Conservation (phyloP, 2,113 vertebrate genomes). For the Chauna torquata region DNA sequence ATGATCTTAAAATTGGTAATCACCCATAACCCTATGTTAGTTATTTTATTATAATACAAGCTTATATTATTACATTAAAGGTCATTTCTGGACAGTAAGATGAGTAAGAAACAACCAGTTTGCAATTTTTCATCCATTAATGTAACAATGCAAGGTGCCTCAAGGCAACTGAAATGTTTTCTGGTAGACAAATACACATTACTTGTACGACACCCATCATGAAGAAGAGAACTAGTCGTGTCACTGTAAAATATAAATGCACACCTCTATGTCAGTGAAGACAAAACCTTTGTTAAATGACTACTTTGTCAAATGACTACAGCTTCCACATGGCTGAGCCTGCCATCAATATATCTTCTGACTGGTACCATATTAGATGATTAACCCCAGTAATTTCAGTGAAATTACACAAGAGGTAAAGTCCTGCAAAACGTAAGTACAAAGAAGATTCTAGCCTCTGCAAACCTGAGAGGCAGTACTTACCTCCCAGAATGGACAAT, state of each 20-base stretch:
- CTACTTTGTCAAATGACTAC: neutral
- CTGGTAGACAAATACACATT: neutral
- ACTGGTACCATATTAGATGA: neutral
- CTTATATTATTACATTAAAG: neutral
- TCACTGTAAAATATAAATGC: neutral
- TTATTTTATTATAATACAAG: neutral
- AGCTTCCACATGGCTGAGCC: conserved; percentile 21
- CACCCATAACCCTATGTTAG: neutral
- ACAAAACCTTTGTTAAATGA: neutral
- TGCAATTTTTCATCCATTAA: conserved; percentile 14
- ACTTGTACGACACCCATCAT: neutral
- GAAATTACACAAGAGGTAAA: neutral
- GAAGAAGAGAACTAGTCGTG: neutral
- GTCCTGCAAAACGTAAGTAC: neutral
- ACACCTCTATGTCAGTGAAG: neutral
- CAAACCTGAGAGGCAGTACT: neutral
- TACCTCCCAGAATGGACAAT: neutral
- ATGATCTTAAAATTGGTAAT: neutral
- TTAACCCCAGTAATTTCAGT: conserved; percentile 17
- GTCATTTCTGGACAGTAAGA: neutral
- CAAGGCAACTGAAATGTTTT: neutral
- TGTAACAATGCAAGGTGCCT: neutral
- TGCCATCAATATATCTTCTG: neutral
- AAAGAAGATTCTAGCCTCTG: neutral
- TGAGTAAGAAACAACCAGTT: neutral